Evolutionary conservation across 2,113 vertebrate species (phyloP).

Genomic region (Mus musculus): DNA sequence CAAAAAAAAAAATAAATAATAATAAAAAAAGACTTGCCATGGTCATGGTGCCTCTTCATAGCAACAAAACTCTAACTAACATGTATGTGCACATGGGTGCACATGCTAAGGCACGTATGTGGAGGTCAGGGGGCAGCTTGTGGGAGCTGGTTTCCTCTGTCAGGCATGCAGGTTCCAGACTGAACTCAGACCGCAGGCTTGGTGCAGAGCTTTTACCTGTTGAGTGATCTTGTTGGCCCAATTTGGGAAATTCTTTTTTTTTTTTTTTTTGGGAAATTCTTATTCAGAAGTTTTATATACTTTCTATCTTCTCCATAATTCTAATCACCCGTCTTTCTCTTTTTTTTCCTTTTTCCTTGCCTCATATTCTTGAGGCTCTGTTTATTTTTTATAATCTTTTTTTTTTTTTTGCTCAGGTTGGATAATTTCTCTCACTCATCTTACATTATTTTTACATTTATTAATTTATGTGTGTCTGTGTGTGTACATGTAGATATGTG

Average conservation of each 20-base stretch:
- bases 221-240: neutral
- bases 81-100: neutral
- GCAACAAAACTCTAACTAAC: neutral
- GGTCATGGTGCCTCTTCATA: neutral
- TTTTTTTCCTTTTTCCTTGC: neutral
- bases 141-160: neutral
- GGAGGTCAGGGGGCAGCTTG: neutral
- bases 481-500: neutral
- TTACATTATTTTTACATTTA: neutral
- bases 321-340: neutral
- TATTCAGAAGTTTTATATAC: constrained; percentile 1
- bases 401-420: neutral
- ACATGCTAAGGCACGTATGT: neutral
- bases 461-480: neutral
- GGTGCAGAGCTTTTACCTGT: neutral
- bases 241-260: constrained; percentile 3
- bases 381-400: neutral
- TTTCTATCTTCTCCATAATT: neutral
- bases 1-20: too few relatives aligned
- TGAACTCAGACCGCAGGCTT: neutral
- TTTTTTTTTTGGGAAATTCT: constrained; percentile 25
- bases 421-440: neutral
- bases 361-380: neutral
- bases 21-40: neutral
- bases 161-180: neutral